These are phyloP conservation scores for Chloromyia formosa DNA, from an alignment of 2,888 invertebrate species.

Conservation along the genomic window DNA sequence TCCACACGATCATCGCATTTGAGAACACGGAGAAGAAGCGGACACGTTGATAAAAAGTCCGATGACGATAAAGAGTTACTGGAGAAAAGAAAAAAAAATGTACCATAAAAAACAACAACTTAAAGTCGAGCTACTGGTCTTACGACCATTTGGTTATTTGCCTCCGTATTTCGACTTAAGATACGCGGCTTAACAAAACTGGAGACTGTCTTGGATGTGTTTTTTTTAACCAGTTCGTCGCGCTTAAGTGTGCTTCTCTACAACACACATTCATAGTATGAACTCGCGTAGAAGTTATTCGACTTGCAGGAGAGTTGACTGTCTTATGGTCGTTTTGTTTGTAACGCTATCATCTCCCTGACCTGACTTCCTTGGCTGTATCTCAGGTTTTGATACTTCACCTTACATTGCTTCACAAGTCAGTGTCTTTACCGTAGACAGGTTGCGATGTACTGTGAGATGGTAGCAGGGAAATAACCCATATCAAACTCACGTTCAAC, in stretches of 20 bases:
- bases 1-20: constrained; percentile 57
- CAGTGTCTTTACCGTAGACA: constrained; percentile 17
- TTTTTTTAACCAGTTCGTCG: constrained; percentile 26
- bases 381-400: constrained; percentile 16
- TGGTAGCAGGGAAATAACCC: neutral
- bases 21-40: constrained; percentile 32
- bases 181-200: constrained; percentile 9
- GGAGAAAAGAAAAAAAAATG: constrained; percentile 52
- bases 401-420: neutral
- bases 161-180: constrained; percentile 31
- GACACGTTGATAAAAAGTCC: constrained; percentile 54
- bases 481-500: constrained; percentile 12
- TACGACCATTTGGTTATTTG: constrained; percentile 48
- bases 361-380: constrained; percentile 38
- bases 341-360: constrained; percentile 34
- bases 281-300: too few relatives aligned
- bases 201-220: constrained; percentile 20
- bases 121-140: constrained; percentile 65
- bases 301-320: too few relatives aligned
- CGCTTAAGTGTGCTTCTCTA: neutral
- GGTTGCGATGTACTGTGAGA: constrained; percentile 8
- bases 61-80: constrained; percentile 50
- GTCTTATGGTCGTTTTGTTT: constrained; percentile 24
- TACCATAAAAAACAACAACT: constrained; percentile 53
- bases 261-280: neutral